A percentile compares a stretch with the other conserved stretches of the same genome.
These are phyloP conservation scores for Neocloeon triangulifer DNA, from an alignment of 1,140 invertebrate genomes.

Conservation along the genomic window DNA sequence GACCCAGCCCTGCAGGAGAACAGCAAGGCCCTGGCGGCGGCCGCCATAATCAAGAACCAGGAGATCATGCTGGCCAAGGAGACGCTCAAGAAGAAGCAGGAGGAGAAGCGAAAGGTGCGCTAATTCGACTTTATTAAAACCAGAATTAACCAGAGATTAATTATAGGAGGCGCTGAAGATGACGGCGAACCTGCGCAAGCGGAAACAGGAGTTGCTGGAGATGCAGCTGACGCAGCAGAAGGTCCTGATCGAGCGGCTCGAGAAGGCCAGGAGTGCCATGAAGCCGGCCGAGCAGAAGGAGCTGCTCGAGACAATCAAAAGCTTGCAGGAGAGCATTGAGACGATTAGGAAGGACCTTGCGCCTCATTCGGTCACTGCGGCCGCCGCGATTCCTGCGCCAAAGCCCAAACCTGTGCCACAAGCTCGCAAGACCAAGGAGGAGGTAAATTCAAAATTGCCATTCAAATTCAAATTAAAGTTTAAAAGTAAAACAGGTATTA, in stretches of 20 bases:
- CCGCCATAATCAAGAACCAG: slow-evolving; percentile 33
- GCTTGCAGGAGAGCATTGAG: slow-evolving; percentile 51
- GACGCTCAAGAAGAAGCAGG: slow-evolving; percentile 34
- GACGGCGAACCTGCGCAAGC: slow-evolving; percentile 44
- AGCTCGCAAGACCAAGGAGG: slow-evolving; percentile 12
- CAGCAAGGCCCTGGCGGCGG: slow-evolving; percentile 17
- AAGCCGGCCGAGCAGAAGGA: slow-evolving; percentile 34
- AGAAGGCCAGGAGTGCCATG: slow-evolving; percentile 27
- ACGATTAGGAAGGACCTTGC: slow-evolving; percentile 44
- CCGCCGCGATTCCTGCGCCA: slow-evolving; percentile 12
- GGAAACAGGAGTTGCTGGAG: slow-evolving; percentile 52
- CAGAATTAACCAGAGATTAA: neutral
- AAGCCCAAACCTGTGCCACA: slow-evolving; percentile 1
- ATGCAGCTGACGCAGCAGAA: slow-evolving; percentile 59
- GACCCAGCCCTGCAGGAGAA: slow-evolving; percentile 5
- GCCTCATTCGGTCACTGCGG: too few relatives aligned
- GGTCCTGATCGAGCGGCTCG: slow-evolving; percentile 44
- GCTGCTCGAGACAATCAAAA: slow-evolving; percentile 48
- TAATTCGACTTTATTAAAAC: slow-evolving; percentile 3
- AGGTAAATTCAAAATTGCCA: slow-evolving; percentile 11
- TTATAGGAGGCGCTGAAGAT: slow-evolving; percentile 39
- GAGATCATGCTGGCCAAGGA: slow-evolving; percentile 35
- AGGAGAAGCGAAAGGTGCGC: slow-evolving; percentile 28
- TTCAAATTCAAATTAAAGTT: neutral
- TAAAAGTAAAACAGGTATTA: slow-evolving; percentile 9